Percentiles rank a stretch among this genome's conserved stretches.
Conservation (phyloP, 2,888 invertebrate species). For the Allacma fusca region DNA sequence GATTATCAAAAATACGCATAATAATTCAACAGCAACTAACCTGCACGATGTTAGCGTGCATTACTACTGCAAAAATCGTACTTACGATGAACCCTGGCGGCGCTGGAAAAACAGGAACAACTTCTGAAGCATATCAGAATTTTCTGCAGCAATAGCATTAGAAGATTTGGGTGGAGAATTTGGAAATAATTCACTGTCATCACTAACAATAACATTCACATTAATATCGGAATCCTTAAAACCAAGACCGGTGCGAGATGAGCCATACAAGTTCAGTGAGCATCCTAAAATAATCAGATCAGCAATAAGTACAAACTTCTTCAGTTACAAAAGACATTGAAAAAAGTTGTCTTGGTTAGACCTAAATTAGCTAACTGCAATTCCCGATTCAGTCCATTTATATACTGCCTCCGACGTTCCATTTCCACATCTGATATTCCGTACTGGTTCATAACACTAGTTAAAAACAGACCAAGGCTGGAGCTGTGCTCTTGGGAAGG, state of each 20-base stretch:
- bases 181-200: background rate
- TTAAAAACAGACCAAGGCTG: slow-evolving; percentile 62
- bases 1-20: too few species aligned
- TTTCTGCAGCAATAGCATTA: slow-evolving; percentile 29
- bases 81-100: slow-evolving; percentile 34
- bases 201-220: slow-evolving; percentile 60
- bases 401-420: slow-evolving; percentile 60
- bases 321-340: too few species aligned
- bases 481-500: slow-evolving; percentile 62
- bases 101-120: slow-evolving; percentile 41
- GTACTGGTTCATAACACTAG: slow-evolving; percentile 60
- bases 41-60: too few species aligned
- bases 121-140: slow-evolving; percentile 40
- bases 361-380: slow-evolving; percentile 46
- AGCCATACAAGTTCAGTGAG: slow-evolving; percentile 65
- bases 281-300: slow-evolving; percentile 56
- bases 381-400: slow-evolving; percentile 59
- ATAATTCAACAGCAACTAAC: slow-evolving; percentile 1
- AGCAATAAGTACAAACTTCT: background rate
- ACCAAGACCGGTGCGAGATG: slow-evolving; percentile 65
- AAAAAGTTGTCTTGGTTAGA: too few species aligned
- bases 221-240: slow-evolving; percentile 65
- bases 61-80: background rate
- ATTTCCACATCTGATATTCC: slow-evolving; percentile 62
- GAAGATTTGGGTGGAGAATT: slow-evolving; percentile 1